Conservation (phyloP, 30 jellyfish, hydroid and myxozoan species). For the Cassiopea andromeda region DNA sequence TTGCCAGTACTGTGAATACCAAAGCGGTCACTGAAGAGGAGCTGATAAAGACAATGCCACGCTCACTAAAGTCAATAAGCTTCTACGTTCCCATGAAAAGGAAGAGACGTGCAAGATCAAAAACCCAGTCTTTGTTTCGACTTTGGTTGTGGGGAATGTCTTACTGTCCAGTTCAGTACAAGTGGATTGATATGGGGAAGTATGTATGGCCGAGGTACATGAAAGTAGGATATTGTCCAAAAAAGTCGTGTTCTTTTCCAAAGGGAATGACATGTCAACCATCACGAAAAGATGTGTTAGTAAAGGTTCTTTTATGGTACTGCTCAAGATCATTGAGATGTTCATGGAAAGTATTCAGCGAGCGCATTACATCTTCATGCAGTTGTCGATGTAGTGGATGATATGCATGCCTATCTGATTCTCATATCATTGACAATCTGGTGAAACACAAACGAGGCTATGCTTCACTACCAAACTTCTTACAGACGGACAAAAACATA, state of each 20-base stretch:
- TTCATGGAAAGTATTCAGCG: slow-evolving; percentile 63
- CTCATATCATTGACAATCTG: too few species aligned
- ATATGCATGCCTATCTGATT: neutral
- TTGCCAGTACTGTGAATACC: slow-evolving; percentile 9
- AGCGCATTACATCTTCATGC: slow-evolving; percentile 48
- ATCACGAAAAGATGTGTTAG: slow-evolving; percentile 41
- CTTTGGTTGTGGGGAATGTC: slow-evolving; percentile 71
- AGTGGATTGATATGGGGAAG: slow-evolving; percentile 76
- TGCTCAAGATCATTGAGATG: slow-evolving; percentile 42
- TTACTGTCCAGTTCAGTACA: slow-evolving; percentile 72
- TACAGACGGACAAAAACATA: too few species aligned
- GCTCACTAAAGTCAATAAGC: slow-evolving; percentile 30
- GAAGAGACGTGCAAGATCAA: slow-evolving; percentile 61
- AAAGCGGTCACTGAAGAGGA: slow-evolving; percentile 53
- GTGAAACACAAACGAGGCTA: too few species aligned
- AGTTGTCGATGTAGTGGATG: slow-evolving; percentile 30
- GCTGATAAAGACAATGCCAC: slow-evolving; percentile 62
- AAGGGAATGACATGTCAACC: slow-evolving; percentile 78
- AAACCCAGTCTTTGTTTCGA: slow-evolving; percentile 57
- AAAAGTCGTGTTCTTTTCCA: slow-evolving; percentile 73
- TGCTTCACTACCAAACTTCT: too few species aligned
- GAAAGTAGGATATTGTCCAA: slow-evolving; percentile 68
- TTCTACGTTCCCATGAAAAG: slow-evolving; percentile 42
- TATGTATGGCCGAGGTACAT: slow-evolving; percentile 83
- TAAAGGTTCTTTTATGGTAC: slow-evolving; percentile 60